A percentile compares a stretch with the other conserved stretches of the same genome.
phyloP scores from a whole-genome alignment of 2,888 invertebrate species.

The Prosopocoilus inquinatus region DNA sequence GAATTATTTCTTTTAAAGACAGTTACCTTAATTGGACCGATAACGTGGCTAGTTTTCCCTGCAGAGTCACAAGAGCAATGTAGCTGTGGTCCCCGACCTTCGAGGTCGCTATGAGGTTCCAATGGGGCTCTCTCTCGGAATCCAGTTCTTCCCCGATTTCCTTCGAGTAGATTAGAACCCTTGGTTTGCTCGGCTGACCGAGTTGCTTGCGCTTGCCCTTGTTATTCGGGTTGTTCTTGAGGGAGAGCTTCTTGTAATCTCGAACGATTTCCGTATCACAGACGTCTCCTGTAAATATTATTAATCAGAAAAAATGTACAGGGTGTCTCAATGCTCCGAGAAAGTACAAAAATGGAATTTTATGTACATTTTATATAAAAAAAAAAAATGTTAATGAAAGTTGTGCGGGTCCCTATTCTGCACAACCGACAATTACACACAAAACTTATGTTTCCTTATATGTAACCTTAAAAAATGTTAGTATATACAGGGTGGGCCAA shows the following conservation, averaged over 20 bases:
- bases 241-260: constrained; percentile 64
- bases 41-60: constrained; percentile 61
- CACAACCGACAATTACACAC: too few species aligned
- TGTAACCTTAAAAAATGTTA: too few species aligned
- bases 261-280: constrained; percentile 75
- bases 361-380: too few species aligned
- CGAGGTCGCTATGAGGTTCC: constrained; percentile 60
- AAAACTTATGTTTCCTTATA: too few species aligned
- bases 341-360: too few species aligned
- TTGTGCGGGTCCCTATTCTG: too few species aligned
- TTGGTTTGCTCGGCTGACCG: constrained; percentile 60
- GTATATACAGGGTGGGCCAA: too few species aligned
- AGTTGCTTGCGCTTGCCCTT: constrained; percentile 53
- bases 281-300: constrained; percentile 50
- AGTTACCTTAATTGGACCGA: constrained; percentile 57
- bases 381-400: too few species aligned
- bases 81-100: constrained; percentile 61
- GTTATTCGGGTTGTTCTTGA: constrained; percentile 42
- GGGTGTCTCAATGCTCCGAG: too few species aligned
- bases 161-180: constrained; percentile 61
- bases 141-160: constrained; percentile 55
- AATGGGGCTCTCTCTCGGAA: constrained; percentile 57
- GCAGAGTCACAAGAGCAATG: constrained; percentile 63
- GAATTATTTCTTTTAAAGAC: background rate
- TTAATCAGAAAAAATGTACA: too few species aligned